Evolutionary conservation across 2,797 vertebrate genomes (phyloP).

Genomic region (Sebastes iracundus): DNA sequence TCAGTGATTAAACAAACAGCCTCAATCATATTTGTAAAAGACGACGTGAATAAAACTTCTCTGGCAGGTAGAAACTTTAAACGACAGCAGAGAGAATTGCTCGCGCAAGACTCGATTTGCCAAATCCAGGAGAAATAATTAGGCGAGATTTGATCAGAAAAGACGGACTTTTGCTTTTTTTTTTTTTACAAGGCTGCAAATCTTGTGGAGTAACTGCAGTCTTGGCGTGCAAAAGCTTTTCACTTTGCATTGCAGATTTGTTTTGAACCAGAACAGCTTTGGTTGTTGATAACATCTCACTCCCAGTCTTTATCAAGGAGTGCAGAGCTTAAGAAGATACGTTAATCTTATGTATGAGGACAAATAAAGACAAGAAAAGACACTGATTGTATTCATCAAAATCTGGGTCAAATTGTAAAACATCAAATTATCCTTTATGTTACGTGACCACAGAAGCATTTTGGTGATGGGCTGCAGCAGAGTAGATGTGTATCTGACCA

Average conservation of each 20-base stretch:
- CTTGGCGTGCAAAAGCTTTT: conserved; percentile 49
- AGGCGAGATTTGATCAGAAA: conserved; percentile 32
- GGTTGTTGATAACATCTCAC: conserved; percentile 40
- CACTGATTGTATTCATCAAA: background rate
- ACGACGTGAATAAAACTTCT: conserved; percentile 8
- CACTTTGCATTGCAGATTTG: conserved; percentile 65
- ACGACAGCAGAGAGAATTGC: conserved; percentile 38
- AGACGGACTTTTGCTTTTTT: conserved; percentile 37
- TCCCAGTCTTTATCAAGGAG: conserved; percentile 13
- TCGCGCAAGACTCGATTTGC: conserved; percentile 28
- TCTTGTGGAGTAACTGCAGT: conserved; percentile 58
- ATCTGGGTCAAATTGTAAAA: background rate
- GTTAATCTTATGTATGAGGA: background rate
- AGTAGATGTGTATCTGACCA: background rate
- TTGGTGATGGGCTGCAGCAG: background rate
- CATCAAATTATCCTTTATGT: background rate
- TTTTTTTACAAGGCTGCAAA: conserved; percentile 47
- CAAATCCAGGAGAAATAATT: conserved; percentile 49
- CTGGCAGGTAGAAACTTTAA: conserved; percentile 7
- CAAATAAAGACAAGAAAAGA: conserved; percentile 2
- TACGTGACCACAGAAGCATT: conserved; percentile 1
- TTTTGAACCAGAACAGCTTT: conserved; percentile 36
- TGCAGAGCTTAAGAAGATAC: background rate
- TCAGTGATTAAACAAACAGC: conserved; percentile 63
- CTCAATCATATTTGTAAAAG: conserved; percentile 25